Evolutionary conservation across 2,113 vertebrate species (phyloP), one percentile per base, ranked within the genome.

Genomic region (Poeciliopsis turrubarensis): DNA sequence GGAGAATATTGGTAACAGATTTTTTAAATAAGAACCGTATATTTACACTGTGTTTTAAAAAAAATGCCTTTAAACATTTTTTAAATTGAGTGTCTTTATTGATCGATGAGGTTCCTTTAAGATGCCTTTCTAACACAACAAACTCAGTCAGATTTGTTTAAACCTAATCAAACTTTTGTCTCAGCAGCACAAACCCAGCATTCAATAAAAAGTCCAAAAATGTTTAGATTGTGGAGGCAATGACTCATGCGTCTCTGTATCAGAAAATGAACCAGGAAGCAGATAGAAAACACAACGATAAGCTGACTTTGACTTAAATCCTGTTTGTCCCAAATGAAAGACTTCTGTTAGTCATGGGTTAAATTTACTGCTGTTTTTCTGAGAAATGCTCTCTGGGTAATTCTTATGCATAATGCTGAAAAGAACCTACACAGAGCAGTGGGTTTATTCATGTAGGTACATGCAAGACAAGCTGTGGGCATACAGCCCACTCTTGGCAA

Each of bases 401-500:
- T 68, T 68, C 0, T 12, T 26, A 39, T 22, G 1, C 51, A 34
- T 60, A 17, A 25, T 26, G 57, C 27, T 27, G 12, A 71, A 71
- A n/a, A 39, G n/a, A 70, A 72, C 27, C 25, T 17, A n/a, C 41
- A 68, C 63, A 39, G 34, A 66, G 41, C 32, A 7, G 26, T 13
- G 25, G 17, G 29, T 32, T 31, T 32, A 19, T 27, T 66, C 72
- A 2, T 69, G 67, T 71, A 79, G 73, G 31, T 80, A 27, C 75
- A 64, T 73, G 79, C 61, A 75, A 68, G 29, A 5, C 39, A 65
- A 68, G 65, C 62, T 65, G 44, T 73, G 73, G 54, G 72, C 65
- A 83, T 14, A 19, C 64, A 80, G 44, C 32, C 19, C 27, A 17
- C 63, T 72, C 54, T 60, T 70, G 65, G 39, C 78, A 81, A 70